phyloP scores from a whole-genome alignment of 2,888 invertebrate genomes.

The Eudemis profundana region DNA sequence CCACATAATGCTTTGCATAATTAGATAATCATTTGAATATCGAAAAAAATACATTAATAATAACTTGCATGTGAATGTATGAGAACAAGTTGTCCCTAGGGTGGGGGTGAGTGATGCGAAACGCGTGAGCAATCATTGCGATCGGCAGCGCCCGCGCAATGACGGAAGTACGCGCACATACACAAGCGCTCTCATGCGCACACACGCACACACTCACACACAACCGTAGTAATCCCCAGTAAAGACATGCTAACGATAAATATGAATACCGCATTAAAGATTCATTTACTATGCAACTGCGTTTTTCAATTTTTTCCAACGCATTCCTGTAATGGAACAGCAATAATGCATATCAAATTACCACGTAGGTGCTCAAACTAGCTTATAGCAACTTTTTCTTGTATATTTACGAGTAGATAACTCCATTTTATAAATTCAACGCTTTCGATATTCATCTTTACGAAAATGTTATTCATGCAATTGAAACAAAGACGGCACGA shows the following conservation, averaged over 20 bases:
- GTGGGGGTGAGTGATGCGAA: constrained; percentile 82
- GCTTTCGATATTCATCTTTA: constrained; percentile 64
- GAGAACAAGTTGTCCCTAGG: constrained; percentile 75
- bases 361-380: constrained; percentile 40
- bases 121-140: constrained; percentile 83
- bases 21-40: constrained; percentile 73
- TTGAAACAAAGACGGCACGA: constrained; percentile 57
- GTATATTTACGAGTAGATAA: constrained; percentile 31
- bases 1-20: constrained; percentile 33
- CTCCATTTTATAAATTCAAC: constrained; percentile 49
- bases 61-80: constrained; percentile 77
- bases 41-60: constrained; percentile 69
- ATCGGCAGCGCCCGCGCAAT: constrained; percentile 77
- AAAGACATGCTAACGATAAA: constrained; percentile 70
- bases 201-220: constrained; percentile 46
- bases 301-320: constrained; percentile 60
- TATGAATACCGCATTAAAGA: constrained; percentile 65
- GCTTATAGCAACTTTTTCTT: constrained; percentile 31
- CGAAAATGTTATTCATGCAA: constrained; percentile 57
- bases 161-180: constrained; percentile 72
- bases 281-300: constrained; percentile 61
- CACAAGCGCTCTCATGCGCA: constrained; percentile 49
- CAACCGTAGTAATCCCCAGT: constrained; percentile 72
- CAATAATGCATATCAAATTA: constrained; percentile 45
- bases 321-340: constrained; percentile 45